Conservation (phyloP, 2,113 vertebrate genomes). For the Nycticorax nycticorax region DNA sequence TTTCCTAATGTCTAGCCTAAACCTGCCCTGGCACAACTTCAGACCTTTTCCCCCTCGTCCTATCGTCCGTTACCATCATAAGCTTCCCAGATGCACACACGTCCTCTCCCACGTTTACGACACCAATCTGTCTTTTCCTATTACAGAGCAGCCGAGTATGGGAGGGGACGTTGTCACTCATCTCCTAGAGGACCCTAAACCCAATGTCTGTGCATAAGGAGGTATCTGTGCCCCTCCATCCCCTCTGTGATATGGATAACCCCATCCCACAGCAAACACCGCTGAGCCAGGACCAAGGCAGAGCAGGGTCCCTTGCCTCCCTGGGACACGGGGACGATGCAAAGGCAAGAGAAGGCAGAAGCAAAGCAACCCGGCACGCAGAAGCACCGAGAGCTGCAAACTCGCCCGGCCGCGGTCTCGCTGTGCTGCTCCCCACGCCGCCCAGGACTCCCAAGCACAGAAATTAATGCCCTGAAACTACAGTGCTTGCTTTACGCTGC, state of each 20-base stretch:
- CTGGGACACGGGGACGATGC: rapidly evolving
- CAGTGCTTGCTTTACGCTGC: not conserved
- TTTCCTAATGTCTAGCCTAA: no score
- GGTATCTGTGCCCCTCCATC: not conserved
- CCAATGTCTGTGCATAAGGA: rapidly evolving
- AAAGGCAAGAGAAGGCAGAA: not conserved
- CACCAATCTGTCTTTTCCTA: not conserved
- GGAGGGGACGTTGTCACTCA: rapidly evolving
- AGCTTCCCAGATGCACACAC: not conserved
- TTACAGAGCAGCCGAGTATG: not conserved
- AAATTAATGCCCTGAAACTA: slow-evolving; percentile 2
- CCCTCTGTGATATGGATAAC: not conserved
- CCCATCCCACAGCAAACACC: not conserved
- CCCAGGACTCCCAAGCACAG: not conserved
- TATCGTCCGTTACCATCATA: not conserved
- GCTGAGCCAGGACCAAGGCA: not conserved
- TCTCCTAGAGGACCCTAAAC: not conserved
- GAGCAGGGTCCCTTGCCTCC: not conserved
- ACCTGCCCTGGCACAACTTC: no score
- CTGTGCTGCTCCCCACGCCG: not conserved
- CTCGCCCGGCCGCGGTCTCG: rapidly evolving
- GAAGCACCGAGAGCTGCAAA: not conserved
- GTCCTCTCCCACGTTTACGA: not conserved
- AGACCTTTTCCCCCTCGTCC: no score
- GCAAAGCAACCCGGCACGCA: not conserved